Percentiles rank a stretch among this genome's conserved stretches.
Conservation (phyloP, 2,113 vertebrate genomes). For the Podarcis raffonei region DNA sequence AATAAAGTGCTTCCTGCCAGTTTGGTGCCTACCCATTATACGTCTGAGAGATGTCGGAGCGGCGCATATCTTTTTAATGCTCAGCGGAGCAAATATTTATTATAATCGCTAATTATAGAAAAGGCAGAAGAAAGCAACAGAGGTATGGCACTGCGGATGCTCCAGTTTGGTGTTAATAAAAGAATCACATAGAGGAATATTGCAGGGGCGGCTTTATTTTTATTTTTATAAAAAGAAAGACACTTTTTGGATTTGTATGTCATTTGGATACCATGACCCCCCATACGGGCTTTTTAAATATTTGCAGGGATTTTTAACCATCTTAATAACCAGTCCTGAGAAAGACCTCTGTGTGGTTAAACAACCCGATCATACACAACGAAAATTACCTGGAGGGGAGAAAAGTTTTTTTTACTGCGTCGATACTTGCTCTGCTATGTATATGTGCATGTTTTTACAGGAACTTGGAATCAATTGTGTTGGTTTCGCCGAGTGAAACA, state of each 20-base stretch:
- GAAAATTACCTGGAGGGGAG: background rate
- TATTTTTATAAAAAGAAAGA: too few relatives aligned
- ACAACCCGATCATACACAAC: background rate
- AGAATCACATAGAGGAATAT: background rate
- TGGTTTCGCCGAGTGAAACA: background rate
- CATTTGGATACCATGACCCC: too few relatives aligned
- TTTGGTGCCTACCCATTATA: background rate
- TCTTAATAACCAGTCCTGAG: background rate
- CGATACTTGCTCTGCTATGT: background rate
- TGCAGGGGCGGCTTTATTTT: background rate
- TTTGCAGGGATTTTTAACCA: background rate
- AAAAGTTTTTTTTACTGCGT: background rate
- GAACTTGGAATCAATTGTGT: background rate
- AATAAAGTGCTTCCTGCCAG: conserved; percentile 7
- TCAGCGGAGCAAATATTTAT: conserved; percentile 15
- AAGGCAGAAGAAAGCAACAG: background rate
- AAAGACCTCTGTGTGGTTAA: background rate
- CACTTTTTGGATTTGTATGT: too few relatives aligned
- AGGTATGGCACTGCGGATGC: background rate
- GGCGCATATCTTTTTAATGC: background rate
- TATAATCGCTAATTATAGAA: conserved; percentile 3
- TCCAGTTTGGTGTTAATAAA: background rate
- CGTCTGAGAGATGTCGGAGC: background rate
- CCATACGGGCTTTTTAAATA: too few relatives aligned
- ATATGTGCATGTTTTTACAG: background rate